Base-by-base conservation (phyloP, 2,113 vertebrate genomes). In the Paradoxurus hermaphroditus region DNA sequence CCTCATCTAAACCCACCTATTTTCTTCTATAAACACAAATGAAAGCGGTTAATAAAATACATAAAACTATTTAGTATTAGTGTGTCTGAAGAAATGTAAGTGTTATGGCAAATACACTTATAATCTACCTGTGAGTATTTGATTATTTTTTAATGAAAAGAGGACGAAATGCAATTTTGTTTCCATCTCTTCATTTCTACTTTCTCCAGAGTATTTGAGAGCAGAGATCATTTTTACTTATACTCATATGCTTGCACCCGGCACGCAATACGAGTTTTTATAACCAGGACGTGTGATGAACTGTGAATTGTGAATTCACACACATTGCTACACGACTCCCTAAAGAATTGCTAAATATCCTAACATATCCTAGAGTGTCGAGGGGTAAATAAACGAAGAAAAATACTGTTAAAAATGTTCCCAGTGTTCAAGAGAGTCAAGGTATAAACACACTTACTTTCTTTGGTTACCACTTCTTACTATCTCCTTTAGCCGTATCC, bases 91-190 rank as follows among this genome's bases (percentile, higher is more conserved):
- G 53, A 25, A 90, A 63, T 0, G 25, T 4, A 9, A 44, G 4
- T n/a, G 2, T 36, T 87, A 44, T 14, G 23, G 39, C 23, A 87
- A 82, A 91, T 51, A 73, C 7, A 49, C 23, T 51, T 44, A 53
- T 14, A 46, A 44, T 86, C 44, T 84, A 53, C 62, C 93, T 92
- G 44, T n/a, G 75, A 92, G 49, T 41, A 36, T 25, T 5, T 70
- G 19, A 79, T 16, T 62, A 59, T 97, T 88, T 97, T 96, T 34
- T 56, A 86, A 49, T 25, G 72, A 75, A 88, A 91, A 95, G 36
- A 75, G 29, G 62, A 92, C 86, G 4, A 83, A 79, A 41, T 62
- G 19, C 65, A 65, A 92, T 91, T 92, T 89, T 91, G 62, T 86
- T 96, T 95, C 93, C 25, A 81, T 46, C 12, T 53, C 84, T 94